Percentiles rank a stretch among this genome's conserved stretches.
These are phyloP conservation scores for Drosophila hamatofila DNA, from an alignment of 2,888 invertebrate species.

Conservation along the genomic window DNA sequence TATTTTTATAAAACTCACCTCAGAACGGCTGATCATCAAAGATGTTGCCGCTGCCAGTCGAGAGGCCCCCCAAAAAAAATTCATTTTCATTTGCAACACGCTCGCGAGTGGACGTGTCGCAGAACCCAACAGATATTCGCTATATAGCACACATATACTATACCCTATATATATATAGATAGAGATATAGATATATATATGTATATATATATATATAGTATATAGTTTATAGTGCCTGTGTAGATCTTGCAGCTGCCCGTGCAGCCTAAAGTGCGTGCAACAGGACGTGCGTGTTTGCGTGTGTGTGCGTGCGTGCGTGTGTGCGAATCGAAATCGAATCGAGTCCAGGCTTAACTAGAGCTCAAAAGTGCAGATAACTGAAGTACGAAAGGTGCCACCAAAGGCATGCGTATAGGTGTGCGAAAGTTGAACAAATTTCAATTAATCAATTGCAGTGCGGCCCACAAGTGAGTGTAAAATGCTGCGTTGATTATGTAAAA, in stretches of 20 bases:
- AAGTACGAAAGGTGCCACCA: constrained; percentile 51
- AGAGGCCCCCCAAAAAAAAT: constrained; percentile 42
- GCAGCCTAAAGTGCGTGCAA: constrained; percentile 57
- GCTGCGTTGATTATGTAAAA: constrained; percentile 73
- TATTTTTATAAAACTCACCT: constrained; percentile 81
- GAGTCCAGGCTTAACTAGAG: not conserved
- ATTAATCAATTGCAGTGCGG: constrained; percentile 50
- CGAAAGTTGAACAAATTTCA: constrained; percentile 57
- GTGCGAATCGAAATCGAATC: constrained; percentile 1
- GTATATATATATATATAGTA: constrained; percentile 25
- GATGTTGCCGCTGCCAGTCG: constrained; percentile 30
- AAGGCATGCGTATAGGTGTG: constrained; percentile 77
- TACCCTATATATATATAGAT: constrained; percentile 27
- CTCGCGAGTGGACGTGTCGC: constrained; percentile 81
- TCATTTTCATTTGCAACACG: constrained; percentile 82
- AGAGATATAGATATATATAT: constrained; percentile 28
- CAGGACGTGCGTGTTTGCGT: constrained; percentile 10
- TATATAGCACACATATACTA: constrained; percentile 49
- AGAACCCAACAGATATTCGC: constrained; percentile 34
- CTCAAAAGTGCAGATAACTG: constrained; percentile 16
- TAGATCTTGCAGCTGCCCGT: constrained; percentile 62
- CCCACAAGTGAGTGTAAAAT: constrained; percentile 65
- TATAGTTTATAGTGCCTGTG: constrained; percentile 35
- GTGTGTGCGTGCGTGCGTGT: constrained; percentile 1
- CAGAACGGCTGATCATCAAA: constrained; percentile 81